Evolutionary conservation across 2,888 invertebrate genomes (phyloP).

Genomic region (Leptopilina drosophilae): DNA sequence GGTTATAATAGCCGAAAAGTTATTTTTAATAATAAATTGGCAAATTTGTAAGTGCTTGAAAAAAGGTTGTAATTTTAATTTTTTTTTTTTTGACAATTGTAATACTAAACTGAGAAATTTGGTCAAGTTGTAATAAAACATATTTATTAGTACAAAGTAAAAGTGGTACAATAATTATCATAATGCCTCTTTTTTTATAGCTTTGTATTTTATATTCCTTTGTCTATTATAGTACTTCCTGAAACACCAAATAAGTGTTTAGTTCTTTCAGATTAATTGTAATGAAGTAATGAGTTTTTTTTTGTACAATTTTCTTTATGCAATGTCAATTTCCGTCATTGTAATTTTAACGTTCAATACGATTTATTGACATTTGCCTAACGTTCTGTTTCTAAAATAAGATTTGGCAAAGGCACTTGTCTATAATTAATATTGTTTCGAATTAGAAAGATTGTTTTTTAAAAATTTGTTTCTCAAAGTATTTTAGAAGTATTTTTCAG

Average conservation of each 20-base stretch:
- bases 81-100: too few species aligned
- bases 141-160: not conserved
- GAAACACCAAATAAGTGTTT: constrained; percentile 23
- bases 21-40: constrained; percentile 46
- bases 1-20: constrained; percentile 42
- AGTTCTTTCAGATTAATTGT: not conserved
- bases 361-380: too few species aligned
- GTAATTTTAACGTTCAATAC: too few species aligned
- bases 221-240: constrained; percentile 26
- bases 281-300: too few species aligned
- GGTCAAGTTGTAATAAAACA: not conserved
- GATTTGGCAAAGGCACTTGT: too few species aligned
- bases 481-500: not conserved
- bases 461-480: not conserved
- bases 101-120: too few species aligned
- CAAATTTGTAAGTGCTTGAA: not conserved
- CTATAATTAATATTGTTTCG: too few species aligned
- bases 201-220: constrained; percentile 24
- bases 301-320: too few species aligned
- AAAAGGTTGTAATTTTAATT: too few species aligned
- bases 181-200: not conserved
- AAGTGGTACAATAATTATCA: constrained; percentile 6
- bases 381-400: too few species aligned
- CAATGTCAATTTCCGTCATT: too few species aligned
- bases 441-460: too few species aligned